Base-by-base conservation (phyloP, 1,140 invertebrate species). In the Ostrea edulis region DNA sequence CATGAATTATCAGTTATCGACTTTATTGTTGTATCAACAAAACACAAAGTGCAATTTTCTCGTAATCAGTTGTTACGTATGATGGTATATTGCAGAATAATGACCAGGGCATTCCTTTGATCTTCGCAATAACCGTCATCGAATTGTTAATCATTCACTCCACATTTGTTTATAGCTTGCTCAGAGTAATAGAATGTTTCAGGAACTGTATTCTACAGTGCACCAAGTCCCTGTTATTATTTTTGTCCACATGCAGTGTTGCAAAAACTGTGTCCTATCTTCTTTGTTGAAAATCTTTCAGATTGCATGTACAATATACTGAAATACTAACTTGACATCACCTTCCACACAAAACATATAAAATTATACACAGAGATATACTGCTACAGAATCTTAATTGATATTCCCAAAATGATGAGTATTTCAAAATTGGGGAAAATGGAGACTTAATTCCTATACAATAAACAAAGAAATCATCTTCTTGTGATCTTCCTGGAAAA, bases 381-480 rank as follows among this genome's bases (percentile, higher is more conserved):
- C 17, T 62, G 14, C 12, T 12, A 2, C 55, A 62, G 17, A 62
- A 62, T 62, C 0, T 62, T 17, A 5, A 62, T 62, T 5, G 17
- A 29, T 71, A 22, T 71, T 77, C 1, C 68, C 68, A 77, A 77
- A 77, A 77, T 77, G 68, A 77, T 77, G 29, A 35, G 68, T 77
- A 77, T 77, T 77, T 77, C 68, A 29, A 77, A 4, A 77, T 12
- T 14, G 68, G 68, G 22, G 22, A 77, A 77, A 14, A 14, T 25
- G 29, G 29, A 35, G 68, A 35, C 25, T 35, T 77, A 35, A 25
- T 8, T 77, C 68, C 68, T 77, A 77, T 44, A 77, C 68, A 77
- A 77, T 77, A 29, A 77, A 77, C 68, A 77, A 4, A 77, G 68
- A 29, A 29, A 77, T 25, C 68, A 77, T 77, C 68, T 77, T 77